Percentiles rank a stretch among this genome's conserved stretches.
phyloP scores from a whole-genome alignment of 2,113 vertebrate species.

The Oryzias melastigma region DNA sequence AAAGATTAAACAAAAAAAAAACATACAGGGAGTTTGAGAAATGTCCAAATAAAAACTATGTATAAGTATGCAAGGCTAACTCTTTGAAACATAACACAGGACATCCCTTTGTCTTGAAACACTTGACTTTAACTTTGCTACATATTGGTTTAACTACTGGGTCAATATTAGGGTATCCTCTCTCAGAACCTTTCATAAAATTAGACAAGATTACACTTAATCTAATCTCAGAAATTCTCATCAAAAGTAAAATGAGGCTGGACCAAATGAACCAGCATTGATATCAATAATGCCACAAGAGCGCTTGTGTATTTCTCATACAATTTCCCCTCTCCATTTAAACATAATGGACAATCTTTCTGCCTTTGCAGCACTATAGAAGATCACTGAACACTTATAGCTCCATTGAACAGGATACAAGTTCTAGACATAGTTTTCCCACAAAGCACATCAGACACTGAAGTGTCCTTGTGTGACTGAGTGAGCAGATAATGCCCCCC shows the following conservation, averaged over 20 bases:
- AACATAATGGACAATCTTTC: constrained; percentile 39
- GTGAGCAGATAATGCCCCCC: constrained; percentile 32
- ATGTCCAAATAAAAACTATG: constrained; percentile 8
- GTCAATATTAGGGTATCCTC: constrained; percentile 76
- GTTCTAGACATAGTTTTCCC: constrained; percentile 38
- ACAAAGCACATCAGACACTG: constrained; percentile 51
- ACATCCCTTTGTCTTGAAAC: constrained; percentile 54
- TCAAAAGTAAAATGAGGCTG: constrained; percentile 77
- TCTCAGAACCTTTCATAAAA: constrained; percentile 73
- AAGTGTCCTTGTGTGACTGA: constrained; percentile 68
- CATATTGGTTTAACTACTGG: constrained; percentile 77
- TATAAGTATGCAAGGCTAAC: constrained; percentile 27
- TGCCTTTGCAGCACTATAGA: constrained; percentile 61
- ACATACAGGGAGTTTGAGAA: constrained; percentile 20
- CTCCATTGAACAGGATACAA: constrained; percentile 41
- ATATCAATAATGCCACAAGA: constrained; percentile 63
- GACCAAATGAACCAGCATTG: constrained; percentile 39
- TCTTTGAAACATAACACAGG: constrained; percentile 54
- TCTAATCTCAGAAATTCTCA: constrained; percentile 69
- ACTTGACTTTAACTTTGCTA: constrained; percentile 51
- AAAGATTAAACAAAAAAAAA: background rate
- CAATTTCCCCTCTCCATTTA: constrained; percentile 50
- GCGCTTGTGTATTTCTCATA: constrained; percentile 56
- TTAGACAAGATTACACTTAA: constrained; percentile 75
- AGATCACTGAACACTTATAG: constrained; percentile 66